A percentile compares a stretch with the other conserved stretches of the same genome.
Evolutionary conservation across 2,888 invertebrate species (phyloP).

Genomic region (Dromius quadrimaculatus): DNA sequence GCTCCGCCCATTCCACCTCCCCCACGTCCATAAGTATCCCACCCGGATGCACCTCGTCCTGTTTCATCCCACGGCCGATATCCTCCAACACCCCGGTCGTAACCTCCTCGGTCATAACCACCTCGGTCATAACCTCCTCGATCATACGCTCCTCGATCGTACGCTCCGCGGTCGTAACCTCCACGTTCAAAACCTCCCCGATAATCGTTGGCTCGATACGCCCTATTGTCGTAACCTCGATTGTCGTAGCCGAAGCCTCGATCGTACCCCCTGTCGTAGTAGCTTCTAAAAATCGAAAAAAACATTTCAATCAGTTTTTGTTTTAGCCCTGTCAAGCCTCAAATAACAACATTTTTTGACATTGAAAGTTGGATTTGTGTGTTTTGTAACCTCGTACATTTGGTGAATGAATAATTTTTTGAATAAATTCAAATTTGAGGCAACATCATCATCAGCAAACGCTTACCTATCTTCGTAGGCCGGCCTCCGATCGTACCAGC

Average conservation of each 20-base stretch:
- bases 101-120: conserved; percentile 62
- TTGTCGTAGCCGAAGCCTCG: conserved; percentile 67
- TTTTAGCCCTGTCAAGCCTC: no score
- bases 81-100: no score
- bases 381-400: no score
- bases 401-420: no score
- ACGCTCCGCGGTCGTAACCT: conserved; percentile 7
- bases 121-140: conserved; percentile 64
- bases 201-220: conserved; percentile 49
- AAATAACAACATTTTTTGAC: no score
- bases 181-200: conserved; percentile 23
- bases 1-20: conserved; percentile 58
- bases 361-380: no score
- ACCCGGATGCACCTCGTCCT: conserved; percentile 73
- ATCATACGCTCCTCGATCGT: no score
- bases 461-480: conserved; percentile 41
- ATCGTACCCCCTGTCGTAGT: conserved; percentile 58
- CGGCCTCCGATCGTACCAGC: conserved; percentile 40
- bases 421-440: no score
- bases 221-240: conserved; percentile 55
- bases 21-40: conserved; percentile 70
- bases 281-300: no score
- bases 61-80: conserved; percentile 72
- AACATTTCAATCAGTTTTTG: no score
- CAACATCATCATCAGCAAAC: no score